Percentiles rank a stretch among this genome's conserved stretches.
phyloP scores from a whole-genome alignment of 2,113 vertebrate genomes.

The Myodes glareolus region DNA sequence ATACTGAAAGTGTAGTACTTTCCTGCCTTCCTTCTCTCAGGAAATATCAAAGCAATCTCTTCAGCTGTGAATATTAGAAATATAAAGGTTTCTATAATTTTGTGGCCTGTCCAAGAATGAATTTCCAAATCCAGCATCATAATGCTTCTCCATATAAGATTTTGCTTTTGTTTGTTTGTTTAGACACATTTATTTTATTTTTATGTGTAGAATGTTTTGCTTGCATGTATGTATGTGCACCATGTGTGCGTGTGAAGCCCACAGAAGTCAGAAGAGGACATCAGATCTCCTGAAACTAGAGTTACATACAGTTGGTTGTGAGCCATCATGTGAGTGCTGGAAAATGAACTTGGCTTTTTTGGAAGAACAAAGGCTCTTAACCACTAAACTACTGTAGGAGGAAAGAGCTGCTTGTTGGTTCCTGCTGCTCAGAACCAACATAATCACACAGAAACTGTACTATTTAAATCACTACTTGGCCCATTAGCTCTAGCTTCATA shows the following conservation, averaged over 20 bases:
- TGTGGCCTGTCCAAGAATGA: neutral
- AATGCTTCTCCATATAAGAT: neutral
- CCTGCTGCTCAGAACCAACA: too few relatives aligned
- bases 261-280: neutral
- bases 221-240: neutral
- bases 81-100: neutral
- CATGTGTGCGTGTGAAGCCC: too few relatives aligned
- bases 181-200: neutral
- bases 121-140: neutral
- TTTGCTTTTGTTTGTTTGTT: neutral
- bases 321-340: neutral
- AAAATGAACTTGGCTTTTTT: neutral
- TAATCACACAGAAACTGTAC: too few relatives aligned
- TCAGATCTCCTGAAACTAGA: neutral
- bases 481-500: too few relatives aligned
- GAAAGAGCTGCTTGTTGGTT: too few relatives aligned
- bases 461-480: too few relatives aligned
- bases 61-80: neutral
- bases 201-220: neutral
- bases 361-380: neutral
- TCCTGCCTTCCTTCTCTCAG: neutral
- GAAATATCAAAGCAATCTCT: neutral
- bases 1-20: neutral
- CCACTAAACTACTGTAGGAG: neutral
- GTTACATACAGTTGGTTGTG: neutral